Evolutionary conservation across 2,113 vertebrate species (phyloP), one percentile per base, ranked within the genome.

Genomic region (Thymallus thymallus): DNA sequence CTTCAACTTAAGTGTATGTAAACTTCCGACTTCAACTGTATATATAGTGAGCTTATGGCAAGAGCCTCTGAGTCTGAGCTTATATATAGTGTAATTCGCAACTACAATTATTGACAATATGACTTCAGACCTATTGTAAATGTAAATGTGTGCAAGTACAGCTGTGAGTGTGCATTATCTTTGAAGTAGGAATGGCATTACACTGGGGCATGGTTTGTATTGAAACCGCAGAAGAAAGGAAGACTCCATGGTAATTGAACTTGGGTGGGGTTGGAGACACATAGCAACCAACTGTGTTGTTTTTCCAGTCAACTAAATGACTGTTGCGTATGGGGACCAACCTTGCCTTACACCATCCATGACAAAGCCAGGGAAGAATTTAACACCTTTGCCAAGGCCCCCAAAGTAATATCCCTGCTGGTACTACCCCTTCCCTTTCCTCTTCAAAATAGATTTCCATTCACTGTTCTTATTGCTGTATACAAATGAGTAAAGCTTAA

Each of bases 311-410:
- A 41, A 41, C 9, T 41, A 41, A 41, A 41, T 41, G 35, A 41
- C 35, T 41, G 35, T 41, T 41, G 35, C 35, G 35, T 41, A 41
- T 32, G 26, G 5, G 30, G 14, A 35, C 56, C 41, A 23, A 22
- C 72, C 69, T 68, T 67, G 35, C 64, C 71, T 29, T 69, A 68
- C 64, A 69, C 46, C 23, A 62, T 26, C 45, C 68, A 41, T 71
- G 72, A 48, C 65, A 35, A 64, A 66, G 20, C 60, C 26, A 29
- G 13, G 29, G 32, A 68, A 46, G 72, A 74, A 73, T 76, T 51
- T 68, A 23, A 76, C 62, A 24, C 67, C 68, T 65, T 32, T 24
- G 46, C 48, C 68, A 72, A 48, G n/a, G 10, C 71, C 23, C 3
- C 51, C 64, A 29, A n/a, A 55, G 51, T 55, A 55, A 55, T 20